Percentiles rank a stretch among this genome's conserved stretches.
Conservation (phyloP, 1,140 invertebrate species). For the Bradynema listronoti region DNA sequence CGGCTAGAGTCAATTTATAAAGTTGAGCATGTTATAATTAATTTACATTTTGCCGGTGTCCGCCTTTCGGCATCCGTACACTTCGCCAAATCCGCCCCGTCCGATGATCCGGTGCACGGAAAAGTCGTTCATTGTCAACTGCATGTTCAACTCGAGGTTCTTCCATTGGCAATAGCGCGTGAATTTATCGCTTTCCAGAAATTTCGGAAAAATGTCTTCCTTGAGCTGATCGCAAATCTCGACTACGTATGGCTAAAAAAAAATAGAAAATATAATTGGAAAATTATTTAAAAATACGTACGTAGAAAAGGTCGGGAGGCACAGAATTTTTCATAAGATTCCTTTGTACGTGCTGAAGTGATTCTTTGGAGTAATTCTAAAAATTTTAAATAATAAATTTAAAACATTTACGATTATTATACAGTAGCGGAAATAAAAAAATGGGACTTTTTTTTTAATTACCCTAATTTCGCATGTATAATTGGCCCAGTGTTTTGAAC, state of each 20-base stretch:
- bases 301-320: slow-evolving; percentile 91
- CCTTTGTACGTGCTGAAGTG: slow-evolving; percentile 91
- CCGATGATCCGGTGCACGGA: slow-evolving; percentile 99
- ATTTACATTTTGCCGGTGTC: slow-evolving; percentile 97
- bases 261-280: no score
- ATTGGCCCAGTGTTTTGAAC: no score
- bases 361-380: slow-evolving; percentile 91
- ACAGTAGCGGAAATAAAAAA: no score
- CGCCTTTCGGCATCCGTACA: slow-evolving; percentile 97
- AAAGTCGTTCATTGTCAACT: slow-evolving; percentile 99
- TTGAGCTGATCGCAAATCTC: slow-evolving; percentile 95
- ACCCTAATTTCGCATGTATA: no score
- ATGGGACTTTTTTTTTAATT: no score
- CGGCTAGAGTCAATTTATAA: slow-evolving; percentile 27
- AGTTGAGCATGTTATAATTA: neutral
- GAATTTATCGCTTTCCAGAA: slow-evolving; percentile 78
- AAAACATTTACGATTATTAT: no score
- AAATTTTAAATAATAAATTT: no score
- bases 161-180: slow-evolving; percentile 99
- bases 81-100: slow-evolving; percentile 95
- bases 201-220: slow-evolving; percentile 86
- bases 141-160: slow-evolving; percentile 98
- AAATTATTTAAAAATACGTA: slow-evolving; percentile 62
- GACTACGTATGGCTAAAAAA: slow-evolving; percentile 85
- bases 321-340: slow-evolving; percentile 94